Evolutionary conservation across 2,888 invertebrate species (phyloP), one percentile per base, ranked within the genome.

Genomic region (Agonum fuliginosum): DNA sequence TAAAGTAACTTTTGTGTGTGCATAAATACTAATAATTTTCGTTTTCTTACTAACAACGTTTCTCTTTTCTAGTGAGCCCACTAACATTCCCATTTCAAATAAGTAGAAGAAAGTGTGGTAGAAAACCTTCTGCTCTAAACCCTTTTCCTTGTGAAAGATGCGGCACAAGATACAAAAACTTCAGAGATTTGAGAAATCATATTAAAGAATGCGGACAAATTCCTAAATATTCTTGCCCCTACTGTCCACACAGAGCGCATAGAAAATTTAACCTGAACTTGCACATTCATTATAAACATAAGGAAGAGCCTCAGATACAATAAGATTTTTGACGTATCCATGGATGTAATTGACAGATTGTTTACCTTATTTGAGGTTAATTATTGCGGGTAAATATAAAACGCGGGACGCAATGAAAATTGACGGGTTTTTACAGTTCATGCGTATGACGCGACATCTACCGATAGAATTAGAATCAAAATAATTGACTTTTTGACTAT

Each of bases 181-280:
- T 87, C 80, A 89, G 89, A 79, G 90, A 90, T 14, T 83, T 91
- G 78, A 86, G 87, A 58, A 86, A 87, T 51, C 91, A 91, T 81
- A 82, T 88, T 81, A 86, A 88, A 6, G 89, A 90, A 82, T 90
- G 91, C 81, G 90, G 90, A 62, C 88, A 89, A 83, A 81, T 81
- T 48, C 85, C 86, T 14, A 83, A 83, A 48, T 84, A 85, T 79
- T 79, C 81, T 34, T 86, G 85, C 79, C 79, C 81, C 8, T 81
- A 82, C 77, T 85, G 84, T 88, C 85, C 89, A 82, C 93, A 93
- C 88, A 90, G 91, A 85, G 94, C 93, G 4, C 62, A 27, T 27
- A 62, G 62, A 27, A 30, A 14, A 8, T 62, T n/a, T 12, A 62
- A 62, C 27, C 10, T 62, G 27, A 62, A 62, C 22, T n/a, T n/a